Conservation (phyloP, 2,113 vertebrate genomes). For the Synchiropus splendidus region DNA sequence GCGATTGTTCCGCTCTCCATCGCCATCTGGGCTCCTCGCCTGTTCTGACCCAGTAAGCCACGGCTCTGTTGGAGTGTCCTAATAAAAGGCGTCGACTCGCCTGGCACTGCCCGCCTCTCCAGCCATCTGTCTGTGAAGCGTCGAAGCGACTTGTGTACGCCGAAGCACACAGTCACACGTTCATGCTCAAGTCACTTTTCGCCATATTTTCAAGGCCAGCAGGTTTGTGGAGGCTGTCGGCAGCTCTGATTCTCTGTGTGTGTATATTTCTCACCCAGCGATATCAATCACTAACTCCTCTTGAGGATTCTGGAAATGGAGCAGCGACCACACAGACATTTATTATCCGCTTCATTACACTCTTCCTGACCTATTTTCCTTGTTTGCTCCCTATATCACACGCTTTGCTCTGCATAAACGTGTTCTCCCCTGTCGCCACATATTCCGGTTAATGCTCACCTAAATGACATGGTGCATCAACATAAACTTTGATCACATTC, state of each 20-base stretch:
- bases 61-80: slow-evolving; percentile 24
- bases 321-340: slow-evolving; percentile 16
- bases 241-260: slow-evolving; percentile 2
- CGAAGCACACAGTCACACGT: background rate
- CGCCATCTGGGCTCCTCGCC: slow-evolving; percentile 2
- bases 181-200: slow-evolving; percentile 6
- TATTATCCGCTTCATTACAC: slow-evolving; percentile 30
- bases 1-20: background rate
- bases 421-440: too few species aligned
- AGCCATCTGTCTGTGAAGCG: slow-evolving; percentile 26
- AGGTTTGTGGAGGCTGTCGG: slow-evolving; percentile 10
- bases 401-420: too few species aligned
- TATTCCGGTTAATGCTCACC: too few species aligned
- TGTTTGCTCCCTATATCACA: slow-evolving; percentile 2
- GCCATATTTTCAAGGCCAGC: slow-evolving; percentile 8
- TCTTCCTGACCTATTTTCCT: slow-evolving; percentile 32
- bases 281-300: slow-evolving; percentile 39
- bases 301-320: slow-evolving; percentile 34
- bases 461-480: too few species aligned
- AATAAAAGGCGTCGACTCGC: slow-evolving; percentile 19
- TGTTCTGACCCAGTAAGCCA: slow-evolving; percentile 21
- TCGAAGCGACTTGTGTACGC: too few species aligned
- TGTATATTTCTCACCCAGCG: slow-evolving; percentile 12
- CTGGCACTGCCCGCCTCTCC: slow-evolving; percentile 15
- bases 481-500: too few species aligned